phyloP scores from a whole-genome alignment of 2,113 vertebrate species.

The Xyrauchen texanus region DNA sequence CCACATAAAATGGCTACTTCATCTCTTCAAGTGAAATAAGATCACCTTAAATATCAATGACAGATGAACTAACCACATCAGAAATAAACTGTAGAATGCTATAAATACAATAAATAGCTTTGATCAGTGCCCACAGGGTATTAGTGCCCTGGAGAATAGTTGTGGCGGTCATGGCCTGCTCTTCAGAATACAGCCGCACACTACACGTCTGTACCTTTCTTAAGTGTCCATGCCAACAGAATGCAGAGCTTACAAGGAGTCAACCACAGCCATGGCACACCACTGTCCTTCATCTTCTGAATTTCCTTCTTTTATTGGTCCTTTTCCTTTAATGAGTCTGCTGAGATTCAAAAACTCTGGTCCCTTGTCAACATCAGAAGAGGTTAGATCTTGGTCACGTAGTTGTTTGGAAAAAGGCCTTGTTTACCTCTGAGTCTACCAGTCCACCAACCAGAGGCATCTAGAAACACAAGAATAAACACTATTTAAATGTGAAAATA shows the following conservation, averaged over 20 bases:
- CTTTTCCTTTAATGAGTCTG: conserved; percentile 34
- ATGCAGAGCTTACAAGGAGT: not conserved
- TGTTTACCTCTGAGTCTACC: conserved; percentile 94
- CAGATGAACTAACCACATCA: conserved; percentile 61
- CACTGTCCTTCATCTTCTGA: conserved; percentile 44
- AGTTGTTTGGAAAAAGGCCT: conserved; percentile 98
- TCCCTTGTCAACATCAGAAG: conserved; percentile 32
- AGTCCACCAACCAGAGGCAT: conserved; percentile 96
- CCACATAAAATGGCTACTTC: conserved; percentile 64
- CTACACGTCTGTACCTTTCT: conserved; percentile 48
- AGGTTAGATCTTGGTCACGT: conserved; percentile 89
- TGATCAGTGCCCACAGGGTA: conserved; percentile 74
- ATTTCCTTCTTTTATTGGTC: conserved; percentile 10
- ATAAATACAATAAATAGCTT: conserved; percentile 99
- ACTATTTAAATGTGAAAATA: too few relatives aligned
- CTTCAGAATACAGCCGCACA: conserved; percentile 37
- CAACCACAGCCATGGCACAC: not conserved
- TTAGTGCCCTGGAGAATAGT: conserved; percentile 59
- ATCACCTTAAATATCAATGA: conserved; percentile 63
- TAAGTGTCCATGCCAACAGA: conserved; percentile 34
- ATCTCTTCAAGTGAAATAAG: conserved; percentile 60
- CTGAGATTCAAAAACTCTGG: conserved; percentile 39
- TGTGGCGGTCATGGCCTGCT: conserved; percentile 40
- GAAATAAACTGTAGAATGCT: conserved; percentile 71
- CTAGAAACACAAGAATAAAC: conserved; percentile 65